Evolutionary conservation across 2,113 vertebrate genomes (phyloP).

Genomic region (Cinclus mexicanus): DNA sequence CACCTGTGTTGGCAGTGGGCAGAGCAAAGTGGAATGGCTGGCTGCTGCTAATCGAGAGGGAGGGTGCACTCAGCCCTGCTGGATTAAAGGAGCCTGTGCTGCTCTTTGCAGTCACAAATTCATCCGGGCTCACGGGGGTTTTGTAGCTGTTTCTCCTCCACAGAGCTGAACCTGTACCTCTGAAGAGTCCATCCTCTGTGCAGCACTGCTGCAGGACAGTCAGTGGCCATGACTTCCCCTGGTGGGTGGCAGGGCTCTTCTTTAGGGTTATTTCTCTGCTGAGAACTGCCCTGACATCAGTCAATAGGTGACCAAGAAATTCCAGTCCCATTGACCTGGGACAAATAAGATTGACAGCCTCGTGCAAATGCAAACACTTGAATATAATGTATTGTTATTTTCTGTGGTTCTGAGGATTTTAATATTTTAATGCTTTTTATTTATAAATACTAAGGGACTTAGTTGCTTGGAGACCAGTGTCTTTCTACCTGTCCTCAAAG

Average conservation of each 20-base stretch:
- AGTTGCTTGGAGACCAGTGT: not conserved
- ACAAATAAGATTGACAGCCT: not conserved
- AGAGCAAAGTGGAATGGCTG: not conserved
- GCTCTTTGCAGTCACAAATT: not conserved
- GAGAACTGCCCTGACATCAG: not conserved
- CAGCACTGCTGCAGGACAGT: accelerated
- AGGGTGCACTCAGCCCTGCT: not conserved
- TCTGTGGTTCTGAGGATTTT: not conserved
- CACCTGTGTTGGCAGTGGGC: not conserved
- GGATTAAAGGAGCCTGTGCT: not conserved
- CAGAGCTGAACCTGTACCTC: not conserved
- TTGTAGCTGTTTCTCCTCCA: not conserved
- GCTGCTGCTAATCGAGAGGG: not conserved
- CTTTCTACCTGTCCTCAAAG: not conserved
- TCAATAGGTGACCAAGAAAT: not conserved
- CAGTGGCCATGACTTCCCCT: not conserved
- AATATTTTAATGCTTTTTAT: not conserved
- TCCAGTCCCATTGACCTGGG: not conserved
- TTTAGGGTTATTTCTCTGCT: not conserved
- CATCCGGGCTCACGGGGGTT: not conserved
- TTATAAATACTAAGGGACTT: not conserved
- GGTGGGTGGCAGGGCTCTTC: not conserved
- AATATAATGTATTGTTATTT: not conserved
- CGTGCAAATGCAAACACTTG: not conserved
- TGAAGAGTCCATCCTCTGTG: not conserved